phyloP scores from a whole-genome alignment of 2,113 vertebrate species.

The Phalacrocorax pelagicus region DNA sequence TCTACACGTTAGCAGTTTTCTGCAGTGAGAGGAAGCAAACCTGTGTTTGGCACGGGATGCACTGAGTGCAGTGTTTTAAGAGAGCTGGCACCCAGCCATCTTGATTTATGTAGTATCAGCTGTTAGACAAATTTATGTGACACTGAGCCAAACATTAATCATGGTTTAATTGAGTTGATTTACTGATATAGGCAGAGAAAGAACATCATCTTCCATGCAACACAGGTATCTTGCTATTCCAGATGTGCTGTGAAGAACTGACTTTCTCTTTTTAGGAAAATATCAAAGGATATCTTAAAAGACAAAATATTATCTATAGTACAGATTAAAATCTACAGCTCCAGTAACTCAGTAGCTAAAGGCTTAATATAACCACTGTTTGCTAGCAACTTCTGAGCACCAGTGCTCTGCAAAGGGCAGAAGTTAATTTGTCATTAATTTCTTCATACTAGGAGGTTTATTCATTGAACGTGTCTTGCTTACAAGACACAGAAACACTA shows the following conservation, averaged over 20 bases:
- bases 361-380: background rate
- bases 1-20: background rate
- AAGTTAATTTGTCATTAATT: background rate
- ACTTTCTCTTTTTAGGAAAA: background rate
- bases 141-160: conserved; percentile 22
- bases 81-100: background rate
- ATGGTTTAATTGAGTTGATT: conserved; percentile 19
- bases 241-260: background rate
- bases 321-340: background rate
- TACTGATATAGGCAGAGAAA: background rate
- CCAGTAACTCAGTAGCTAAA: background rate
- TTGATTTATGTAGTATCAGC: background rate
- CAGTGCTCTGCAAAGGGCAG: background rate
- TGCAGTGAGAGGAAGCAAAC: background rate
- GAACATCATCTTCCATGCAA: background rate
- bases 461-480: background rate
- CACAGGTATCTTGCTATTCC: background rate
- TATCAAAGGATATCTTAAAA: background rate
- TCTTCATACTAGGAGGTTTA: background rate
- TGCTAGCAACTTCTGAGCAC: background rate
- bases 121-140: conserved; percentile 14
- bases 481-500: background rate
- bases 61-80: background rate
- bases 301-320: background rate
- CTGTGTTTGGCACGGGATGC: background rate